Evolutionary conservation across 2,888 invertebrate genomes (phyloP), one percentile per base, ranked within the genome.

Genomic region (Ichneumoninae sp.): DNA sequence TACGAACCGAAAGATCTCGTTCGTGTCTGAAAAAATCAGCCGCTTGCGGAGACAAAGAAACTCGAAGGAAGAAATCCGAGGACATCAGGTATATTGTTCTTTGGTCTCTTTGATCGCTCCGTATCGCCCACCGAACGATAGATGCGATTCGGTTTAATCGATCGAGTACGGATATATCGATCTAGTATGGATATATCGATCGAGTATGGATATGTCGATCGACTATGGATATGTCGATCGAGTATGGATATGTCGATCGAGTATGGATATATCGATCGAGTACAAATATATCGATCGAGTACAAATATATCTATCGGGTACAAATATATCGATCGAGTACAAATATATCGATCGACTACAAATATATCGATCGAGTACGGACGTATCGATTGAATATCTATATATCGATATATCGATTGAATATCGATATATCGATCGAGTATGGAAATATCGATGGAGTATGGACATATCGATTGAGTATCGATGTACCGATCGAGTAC

Each of bases 41-140:
- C 52, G 65, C 57, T 52, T 26, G 63, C 65, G n/a, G 50, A 22
- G 36, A 47, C 40, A 68, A 66, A 65, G 73, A 50, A 40, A 40
- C 36, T 36, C n/a, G 36, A 73, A 71, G 47, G 44, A 65, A 52
- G 63, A 80, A 73, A 74, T 66, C 26, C 66, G 57, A 80, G 73
- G 73, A 65, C 80, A 54, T 26, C 73, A 44, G 16, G 66, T 74
- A 66, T 13, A 47, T 68, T 68, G 40, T 66, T 52, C 19, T 44
- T 10, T 26, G 33, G 22, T 79, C 33, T 70, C 52, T 50, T 63
- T 36, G 47, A 60, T 33, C 50, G 57, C 40, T n/a, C 4, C 16
- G 22, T 8, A 52, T 50, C 60, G 30, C 26, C 10, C 19, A 54
- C 54, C 6, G 54, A 22, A 22, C 54, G 19, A 54, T 54, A 22